Evolutionary conservation across 2,113 vertebrate species (phyloP).

Genomic region (Psilopsiagon aymara): DNA sequence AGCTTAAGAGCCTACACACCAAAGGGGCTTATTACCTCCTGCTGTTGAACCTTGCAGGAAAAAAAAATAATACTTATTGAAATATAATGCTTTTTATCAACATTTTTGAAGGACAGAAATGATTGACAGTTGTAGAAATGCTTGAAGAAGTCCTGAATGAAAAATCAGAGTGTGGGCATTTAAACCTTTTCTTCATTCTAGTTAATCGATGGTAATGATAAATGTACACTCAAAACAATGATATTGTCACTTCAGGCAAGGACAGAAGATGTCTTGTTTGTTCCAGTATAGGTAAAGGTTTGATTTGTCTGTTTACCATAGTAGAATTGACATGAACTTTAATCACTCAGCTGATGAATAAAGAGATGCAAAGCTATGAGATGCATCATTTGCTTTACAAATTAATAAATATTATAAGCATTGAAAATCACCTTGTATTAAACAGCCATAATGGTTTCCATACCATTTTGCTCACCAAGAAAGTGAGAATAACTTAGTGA

Average conservation of each 20-base stretch:
- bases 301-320: conserved; percentile 54
- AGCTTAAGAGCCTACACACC: conserved; percentile 19
- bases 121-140: conserved; percentile 31
- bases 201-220: conserved; percentile 69
- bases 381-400: conserved; percentile 58
- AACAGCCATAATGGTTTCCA: conserved; percentile 13
- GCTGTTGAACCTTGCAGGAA: background rate
- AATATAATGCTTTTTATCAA: background rate
- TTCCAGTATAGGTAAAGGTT: conserved; percentile 66
- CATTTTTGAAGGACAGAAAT: background rate
- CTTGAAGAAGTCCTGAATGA: conserved; percentile 59
- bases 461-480: conserved; percentile 10
- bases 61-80: background rate
- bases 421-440: conserved; percentile 41
- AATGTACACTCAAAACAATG: conserved; percentile 54
- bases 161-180: conserved; percentile 35
- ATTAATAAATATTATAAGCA: conserved; percentile 52
- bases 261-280: conserved; percentile 69
- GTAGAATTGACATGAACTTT: conserved; percentile 59
- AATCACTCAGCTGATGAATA: conserved; percentile 58
- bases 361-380: conserved; percentile 54
- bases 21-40: background rate
- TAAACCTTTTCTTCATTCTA: conserved; percentile 54
- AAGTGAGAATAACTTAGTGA: background rate
- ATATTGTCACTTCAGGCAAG: conserved; percentile 70